Percentiles rank a stretch among this genome's conserved stretches.
These are phyloP conservation scores for Pecten maximus DNA, from an alignment of 2,888 invertebrate genomes.

Conservation along the genomic window DNA sequence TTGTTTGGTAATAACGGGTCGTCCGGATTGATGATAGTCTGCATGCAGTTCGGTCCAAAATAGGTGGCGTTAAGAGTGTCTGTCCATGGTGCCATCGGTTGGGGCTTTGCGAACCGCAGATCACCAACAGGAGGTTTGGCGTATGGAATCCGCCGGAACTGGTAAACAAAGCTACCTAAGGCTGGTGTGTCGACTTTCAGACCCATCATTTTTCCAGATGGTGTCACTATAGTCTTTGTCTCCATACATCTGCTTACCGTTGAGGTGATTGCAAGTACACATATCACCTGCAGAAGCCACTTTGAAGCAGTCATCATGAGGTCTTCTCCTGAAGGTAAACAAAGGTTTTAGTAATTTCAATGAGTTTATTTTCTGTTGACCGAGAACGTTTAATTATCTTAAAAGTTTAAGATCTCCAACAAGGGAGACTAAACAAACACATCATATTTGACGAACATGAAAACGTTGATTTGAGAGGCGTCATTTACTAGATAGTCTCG, in stretches of 20 bases:
- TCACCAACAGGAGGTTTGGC: constrained; percentile 9
- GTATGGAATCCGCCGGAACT: neutral
- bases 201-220: neutral
- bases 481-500: no score
- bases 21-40: neutral
- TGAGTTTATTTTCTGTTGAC: neutral
- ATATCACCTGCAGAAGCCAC: neutral
- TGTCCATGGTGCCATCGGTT: neutral
- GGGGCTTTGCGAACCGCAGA: neutral
- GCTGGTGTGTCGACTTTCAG: neutral
- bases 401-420: no score
- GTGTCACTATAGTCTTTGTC: neutral
- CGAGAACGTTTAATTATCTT: no score
- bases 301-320: neutral
- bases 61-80: neutral
- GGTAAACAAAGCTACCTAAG: neutral
- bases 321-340: neutral
- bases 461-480: no score
- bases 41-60: constrained; percentile 13
- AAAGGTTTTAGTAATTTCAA: neutral
- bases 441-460: no score
- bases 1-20: neutral
- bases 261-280: neutral
- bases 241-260: neutral
- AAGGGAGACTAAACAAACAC: no score